Percentiles rank a stretch among this genome's conserved stretches.
phyloP scores from a whole-genome alignment of 2,797 vertebrate species.

The Okamejei kenojei region DNA sequence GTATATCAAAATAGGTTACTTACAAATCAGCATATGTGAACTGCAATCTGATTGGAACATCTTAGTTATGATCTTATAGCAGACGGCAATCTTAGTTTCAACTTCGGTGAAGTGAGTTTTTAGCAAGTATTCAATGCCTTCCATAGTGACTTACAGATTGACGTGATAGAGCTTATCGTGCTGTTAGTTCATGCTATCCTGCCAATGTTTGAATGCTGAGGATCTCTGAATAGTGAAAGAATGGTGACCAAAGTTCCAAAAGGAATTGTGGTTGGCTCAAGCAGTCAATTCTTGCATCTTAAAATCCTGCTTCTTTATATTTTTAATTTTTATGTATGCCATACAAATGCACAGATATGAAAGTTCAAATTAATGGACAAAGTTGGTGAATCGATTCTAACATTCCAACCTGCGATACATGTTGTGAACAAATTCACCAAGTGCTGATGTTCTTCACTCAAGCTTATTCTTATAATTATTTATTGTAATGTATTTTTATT shows the following conservation, averaged over 20 bases:
- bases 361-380: background rate
- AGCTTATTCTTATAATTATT: background rate
- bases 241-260: background rate
- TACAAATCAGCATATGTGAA: background rate
- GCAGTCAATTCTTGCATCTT: background rate
- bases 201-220: background rate
- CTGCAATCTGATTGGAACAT: background rate
- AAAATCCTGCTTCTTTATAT: background rate
- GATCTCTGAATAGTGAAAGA: background rate
- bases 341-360: background rate
- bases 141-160: background rate
- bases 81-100: background rate
- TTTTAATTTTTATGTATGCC: background rate
- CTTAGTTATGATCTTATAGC: background rate
- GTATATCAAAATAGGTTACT: background rate
- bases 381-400: background rate
- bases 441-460: slow-evolving; percentile 4
- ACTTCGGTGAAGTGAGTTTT: background rate
- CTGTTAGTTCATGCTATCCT: background rate
- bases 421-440: background rate
- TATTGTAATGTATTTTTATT: background rate
- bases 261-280: background rate
- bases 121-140: background rate
- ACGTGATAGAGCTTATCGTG: background rate
- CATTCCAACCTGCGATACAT: background rate